Base-by-base conservation (phyloP, 2,888 invertebrate species). In the Chrysodeixis includens region DNA sequence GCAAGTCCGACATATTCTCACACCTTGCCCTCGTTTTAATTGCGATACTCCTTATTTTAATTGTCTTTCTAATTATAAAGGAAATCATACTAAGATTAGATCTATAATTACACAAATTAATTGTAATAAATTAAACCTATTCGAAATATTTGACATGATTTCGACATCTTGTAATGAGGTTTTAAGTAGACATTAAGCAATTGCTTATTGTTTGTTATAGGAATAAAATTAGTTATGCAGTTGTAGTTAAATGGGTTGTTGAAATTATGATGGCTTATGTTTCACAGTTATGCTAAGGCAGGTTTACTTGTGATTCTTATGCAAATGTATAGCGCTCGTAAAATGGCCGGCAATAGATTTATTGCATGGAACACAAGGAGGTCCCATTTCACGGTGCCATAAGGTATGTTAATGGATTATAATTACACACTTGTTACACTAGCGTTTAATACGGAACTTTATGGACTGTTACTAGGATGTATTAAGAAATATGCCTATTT, bases 161-260 rank as follows among this genome's bases (percentile, higher is more conserved):
- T 46, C 68, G 12, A 40, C 62, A 64, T 10, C 20, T 40, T 58
- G 22, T 30, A 46, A 61, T 35, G 53, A 63, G 62, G 66, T 55
- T 62, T 20, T 22, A 10, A 52, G 49, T 9, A 14, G 46, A 6
- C 5, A 53, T 71, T 64, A 18, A 9, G 57, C 30, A 71, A 77
- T 66, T 49, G 44, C 55, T 56, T 22, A 56, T 35, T 65, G 52
- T 61, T 59, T 56, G 55, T 60, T 62, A 20, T 32, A 30, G 40
- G 52, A 54, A 56, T 30, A 16, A 18, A 26, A 55, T 54, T 22
- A 58, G 59, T 65, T 66, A 64, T 63, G 60, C 56, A 56, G 8
- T 52, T 53, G n/a, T 57, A 56, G 52, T 8, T 77, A 71, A 57
- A 64, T 62, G 64, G 68, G 68, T 63, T 51, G 14, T 30, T 1